Base-by-base conservation (phyloP, 1,140 invertebrate genomes). In the Lucilia cuprina region DNA sequence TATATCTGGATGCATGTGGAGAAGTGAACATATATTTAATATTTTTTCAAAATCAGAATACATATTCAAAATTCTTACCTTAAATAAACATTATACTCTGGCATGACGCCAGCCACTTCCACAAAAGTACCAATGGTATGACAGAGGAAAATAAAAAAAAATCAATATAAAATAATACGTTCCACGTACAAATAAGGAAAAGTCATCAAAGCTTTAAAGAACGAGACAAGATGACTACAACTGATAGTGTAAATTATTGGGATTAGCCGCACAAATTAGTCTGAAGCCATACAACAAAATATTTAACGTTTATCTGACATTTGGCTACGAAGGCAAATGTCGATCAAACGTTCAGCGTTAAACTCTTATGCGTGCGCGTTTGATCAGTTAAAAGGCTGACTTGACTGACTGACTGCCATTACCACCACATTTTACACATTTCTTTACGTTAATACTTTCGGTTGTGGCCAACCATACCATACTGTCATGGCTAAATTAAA, bases 161-260 rank as follows among this genome's bases (percentile, higher is more conserved):
- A 25, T 19, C n/a, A 9, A 21, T 30, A 21, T 9, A 21, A 21
- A 70, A 25, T 7, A 70, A 25, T 10, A 77, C 41, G 19, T 19
- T 7, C 77, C 21, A 50, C 41, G 74, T 4, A 77, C 41, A 80
- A 80, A 80, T 49, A 80, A 49, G 77, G 41, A 49, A 49, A 80
- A 80, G 35, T 80, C 77, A 80, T 80, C 47, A 49, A 49, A 80
- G 77, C 77, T 80, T 70, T 47, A 84, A 78, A 82, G 78, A 82
- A 84, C 83, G 83, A 84, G 78, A 84, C 83, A 84, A 84, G 83
- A 84, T 84, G 83, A 84, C 83, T 84, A 77, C 83, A 41, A 84
- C 83, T 84, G 83, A 84, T 84, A 84, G 60, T 70, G 83, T 84
- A 84, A 82, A 84, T 84, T 84, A 84, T 70, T 82, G 80, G 83